Conservation (phyloP, 2,797 vertebrate genomes). For the Enteromius mattozi region DNA sequence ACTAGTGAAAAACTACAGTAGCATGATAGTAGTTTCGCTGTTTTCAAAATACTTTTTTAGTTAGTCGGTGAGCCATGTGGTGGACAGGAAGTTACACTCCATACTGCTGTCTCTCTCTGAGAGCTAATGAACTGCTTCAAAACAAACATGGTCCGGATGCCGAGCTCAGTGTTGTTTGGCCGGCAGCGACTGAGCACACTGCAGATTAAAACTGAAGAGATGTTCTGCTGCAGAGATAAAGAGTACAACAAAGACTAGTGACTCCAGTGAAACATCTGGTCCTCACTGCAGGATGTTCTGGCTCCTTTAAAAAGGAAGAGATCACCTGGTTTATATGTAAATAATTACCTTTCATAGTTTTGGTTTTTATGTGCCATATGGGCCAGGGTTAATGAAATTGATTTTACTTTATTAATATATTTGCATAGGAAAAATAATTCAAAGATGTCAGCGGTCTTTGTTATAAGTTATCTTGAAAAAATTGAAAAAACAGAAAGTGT, state of each 20-base stretch:
- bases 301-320: not conserved
- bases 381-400: not conserved
- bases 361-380: not conserved
- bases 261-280: not conserved
- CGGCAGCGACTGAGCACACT: constrained; percentile 19
- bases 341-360: not conserved
- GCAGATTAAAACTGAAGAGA: constrained; percentile 42
- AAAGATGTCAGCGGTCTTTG: not conserved
- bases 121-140: constrained; percentile 39
- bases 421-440: not conserved
- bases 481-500: not conserved
- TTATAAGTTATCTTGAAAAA: not conserved
- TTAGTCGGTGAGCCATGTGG: constrained; percentile 12
- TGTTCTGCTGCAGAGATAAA: constrained; percentile 12
- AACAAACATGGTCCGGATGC: constrained; percentile 31
- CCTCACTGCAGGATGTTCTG: not conserved
- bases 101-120: not conserved
- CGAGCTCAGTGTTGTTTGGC: constrained; percentile 30
- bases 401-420: not conserved
- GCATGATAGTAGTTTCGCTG: not conserved
- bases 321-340: not conserved
- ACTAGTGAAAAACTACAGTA: not conserved
- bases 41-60: not conserved
- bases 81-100: constrained; percentile 51
- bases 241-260: constrained; percentile 1